Evolutionary conservation across 2,113 vertebrate species (phyloP).

Genomic region (Brachyistius frenatus): DNA sequence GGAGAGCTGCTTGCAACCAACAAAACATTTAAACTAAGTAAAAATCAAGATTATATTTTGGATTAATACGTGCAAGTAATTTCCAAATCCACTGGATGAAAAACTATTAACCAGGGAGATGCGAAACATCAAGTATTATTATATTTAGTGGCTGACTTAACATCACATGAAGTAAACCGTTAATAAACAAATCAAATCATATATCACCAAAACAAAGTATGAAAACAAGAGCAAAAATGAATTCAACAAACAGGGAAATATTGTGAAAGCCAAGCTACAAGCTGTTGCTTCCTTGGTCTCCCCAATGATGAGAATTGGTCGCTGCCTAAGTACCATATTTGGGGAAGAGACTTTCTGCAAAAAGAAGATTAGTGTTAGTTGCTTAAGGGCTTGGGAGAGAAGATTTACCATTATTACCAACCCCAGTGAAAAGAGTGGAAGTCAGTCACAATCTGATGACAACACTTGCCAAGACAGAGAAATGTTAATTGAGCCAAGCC

Average conservation of each 20-base stretch:
- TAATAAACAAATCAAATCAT: slow-evolving; percentile 22
- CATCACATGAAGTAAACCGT: neutral
- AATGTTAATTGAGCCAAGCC: slow-evolving; percentile 77
- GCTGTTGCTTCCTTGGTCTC: slow-evolving; percentile 50
- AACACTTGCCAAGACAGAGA: slow-evolving; percentile 65
- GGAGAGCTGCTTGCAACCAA: slow-evolving; percentile 15
- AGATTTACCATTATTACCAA: slow-evolving; percentile 85
- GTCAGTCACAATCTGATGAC: slow-evolving; percentile 79
- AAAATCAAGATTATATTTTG: slow-evolving; percentile 10
- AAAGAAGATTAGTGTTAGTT: slow-evolving; percentile 88
- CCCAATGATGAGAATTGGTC: slow-evolving; percentile 64
- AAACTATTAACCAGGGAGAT: neutral
- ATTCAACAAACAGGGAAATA: slow-evolving; percentile 15
- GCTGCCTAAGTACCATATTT: slow-evolving; percentile 79
- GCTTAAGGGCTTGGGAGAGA: slow-evolving; percentile 78
- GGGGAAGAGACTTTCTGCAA: slow-evolving; percentile 84
- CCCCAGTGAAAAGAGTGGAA: slow-evolving; percentile 73
- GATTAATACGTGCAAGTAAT: neutral
- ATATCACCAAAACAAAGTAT: slow-evolving; percentile 3
- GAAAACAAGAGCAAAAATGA: neutral
- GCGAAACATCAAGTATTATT: neutral
- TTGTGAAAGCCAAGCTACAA: slow-evolving; percentile 36
- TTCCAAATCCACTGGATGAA: neutral
- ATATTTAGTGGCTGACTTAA: neutral
- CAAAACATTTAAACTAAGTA: slow-evolving; percentile 51